These are phyloP conservation scores for Catocala fraxini DNA, from an alignment of 2,888 invertebrate genomes.

Conservation along the genomic window DNA sequence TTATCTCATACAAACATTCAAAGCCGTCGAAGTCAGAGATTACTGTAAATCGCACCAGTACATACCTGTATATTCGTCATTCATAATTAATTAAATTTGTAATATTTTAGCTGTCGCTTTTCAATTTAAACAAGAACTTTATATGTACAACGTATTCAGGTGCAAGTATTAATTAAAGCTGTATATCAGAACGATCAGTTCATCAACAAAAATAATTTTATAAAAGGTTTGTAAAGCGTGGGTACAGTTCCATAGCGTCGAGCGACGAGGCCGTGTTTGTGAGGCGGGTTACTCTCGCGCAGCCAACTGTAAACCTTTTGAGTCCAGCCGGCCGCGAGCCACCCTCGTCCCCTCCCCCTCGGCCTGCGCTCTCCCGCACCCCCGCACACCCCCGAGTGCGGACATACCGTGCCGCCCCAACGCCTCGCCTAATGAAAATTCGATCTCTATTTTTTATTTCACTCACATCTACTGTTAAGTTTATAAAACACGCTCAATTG, in stretches of 20 bases:
- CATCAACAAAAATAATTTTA: slow-evolving; percentile 57
- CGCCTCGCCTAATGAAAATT: slow-evolving; percentile 86
- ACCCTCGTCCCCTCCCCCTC: slow-evolving; percentile 49
- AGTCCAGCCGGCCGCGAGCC: slow-evolving; percentile 79
- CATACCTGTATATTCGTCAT: too few species aligned
- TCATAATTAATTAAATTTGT: too few species aligned
- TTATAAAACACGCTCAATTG: slow-evolving; percentile 65
- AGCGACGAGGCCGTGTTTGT: slow-evolving; percentile 78
- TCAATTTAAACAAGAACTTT: too few species aligned
- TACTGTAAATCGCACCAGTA: too few species aligned
- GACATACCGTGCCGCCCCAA: slow-evolving; percentile 82
- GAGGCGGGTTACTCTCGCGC: slow-evolving; percentile 87
- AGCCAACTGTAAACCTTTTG: slow-evolving; percentile 86
- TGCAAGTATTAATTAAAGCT: slow-evolving; percentile 30
- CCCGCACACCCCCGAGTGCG: slow-evolving; percentile 60
- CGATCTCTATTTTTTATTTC: slow-evolving; percentile 79
- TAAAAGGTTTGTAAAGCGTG: slow-evolving; percentile 61
- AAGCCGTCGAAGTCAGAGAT: too few species aligned
- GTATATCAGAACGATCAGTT: slow-evolving; percentile 47
- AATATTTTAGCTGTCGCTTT: too few species aligned
- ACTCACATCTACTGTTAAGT: slow-evolving; percentile 62
- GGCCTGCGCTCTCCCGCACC: slow-evolving; percentile 29
- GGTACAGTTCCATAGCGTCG: slow-evolving; percentile 73
- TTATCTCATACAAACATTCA: too few species aligned
- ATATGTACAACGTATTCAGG: too few species aligned